A percentile compares a stretch with the other conserved stretches of the same genome.
Evolutionary conservation across 2,797 vertebrate genomes (phyloP).

Genomic region (Serranus cabrilla): DNA sequence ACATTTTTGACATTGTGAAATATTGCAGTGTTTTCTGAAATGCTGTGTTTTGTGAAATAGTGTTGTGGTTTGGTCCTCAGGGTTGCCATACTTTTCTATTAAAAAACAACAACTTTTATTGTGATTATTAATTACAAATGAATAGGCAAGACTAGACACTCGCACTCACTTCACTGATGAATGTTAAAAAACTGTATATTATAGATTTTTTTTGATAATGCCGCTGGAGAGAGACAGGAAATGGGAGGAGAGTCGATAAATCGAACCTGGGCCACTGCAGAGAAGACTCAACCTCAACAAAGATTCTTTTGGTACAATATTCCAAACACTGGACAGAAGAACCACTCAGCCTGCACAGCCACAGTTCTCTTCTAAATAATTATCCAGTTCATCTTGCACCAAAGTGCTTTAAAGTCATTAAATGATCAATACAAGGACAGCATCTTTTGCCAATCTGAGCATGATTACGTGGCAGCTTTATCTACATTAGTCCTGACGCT

Average conservation of each 20-base stretch:
- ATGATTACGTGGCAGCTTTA: background rate
- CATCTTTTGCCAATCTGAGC: background rate
- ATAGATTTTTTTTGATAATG: too few relatives aligned
- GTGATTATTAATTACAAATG: constrained; percentile 2
- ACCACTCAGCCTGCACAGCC: background rate
- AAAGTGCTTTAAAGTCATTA: constrained; percentile 1
- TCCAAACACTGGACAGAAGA: background rate
- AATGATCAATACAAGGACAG: background rate
- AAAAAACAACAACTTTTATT: background rate
- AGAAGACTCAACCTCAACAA: too few relatives aligned
- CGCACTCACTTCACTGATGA: background rate
- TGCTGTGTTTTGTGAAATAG: too few relatives aligned
- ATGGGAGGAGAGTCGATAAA: too few relatives aligned
- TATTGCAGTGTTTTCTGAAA: too few relatives aligned
- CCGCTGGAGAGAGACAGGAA: too few relatives aligned
- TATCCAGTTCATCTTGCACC: background rate
- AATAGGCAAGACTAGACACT: background rate
- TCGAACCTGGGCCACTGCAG: too few relatives aligned
- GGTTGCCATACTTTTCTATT: too few relatives aligned
- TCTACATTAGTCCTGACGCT: background rate
- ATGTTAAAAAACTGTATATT: background rate
- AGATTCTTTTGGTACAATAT: background rate
- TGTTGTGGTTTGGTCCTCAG: too few relatives aligned
- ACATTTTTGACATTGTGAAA: too few relatives aligned
- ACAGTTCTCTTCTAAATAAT: background rate